These are phyloP conservation scores for Oenanthe oenanthe DNA, from an alignment of 2,113 vertebrate species.

Conservation along the genomic window DNA sequence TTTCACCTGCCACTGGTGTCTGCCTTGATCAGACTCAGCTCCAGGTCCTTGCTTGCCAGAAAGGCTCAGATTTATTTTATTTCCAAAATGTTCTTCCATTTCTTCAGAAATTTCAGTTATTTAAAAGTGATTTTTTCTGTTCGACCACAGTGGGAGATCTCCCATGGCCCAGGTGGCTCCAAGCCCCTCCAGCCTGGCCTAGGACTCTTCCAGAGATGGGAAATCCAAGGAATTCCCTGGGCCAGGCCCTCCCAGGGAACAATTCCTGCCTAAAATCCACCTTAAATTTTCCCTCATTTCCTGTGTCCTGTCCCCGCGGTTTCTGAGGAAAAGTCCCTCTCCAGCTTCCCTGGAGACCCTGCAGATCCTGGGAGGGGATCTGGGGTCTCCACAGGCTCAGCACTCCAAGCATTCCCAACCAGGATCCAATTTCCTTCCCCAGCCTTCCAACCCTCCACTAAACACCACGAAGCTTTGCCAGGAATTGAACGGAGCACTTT, in stretches of 20 bases:
- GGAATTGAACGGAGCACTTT: too few relatives aligned
- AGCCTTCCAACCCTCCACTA: too few relatives aligned
- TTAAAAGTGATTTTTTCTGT: accelerated
- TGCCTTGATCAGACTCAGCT: background rate
- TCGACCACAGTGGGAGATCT: accelerated
- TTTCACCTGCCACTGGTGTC: background rate
- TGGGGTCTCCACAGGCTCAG: background rate
- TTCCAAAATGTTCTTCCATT: background rate
- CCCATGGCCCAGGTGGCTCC: too few relatives aligned
- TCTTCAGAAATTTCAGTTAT: background rate
- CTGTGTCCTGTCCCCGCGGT: too few relatives aligned
- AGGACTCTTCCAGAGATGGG: background rate
- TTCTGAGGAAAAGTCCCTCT: background rate
- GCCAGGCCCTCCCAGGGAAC: background rate
- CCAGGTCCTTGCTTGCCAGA: background rate
- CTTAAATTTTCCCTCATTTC: too few relatives aligned
- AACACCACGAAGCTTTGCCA: background rate
- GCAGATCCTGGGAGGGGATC: background rate
- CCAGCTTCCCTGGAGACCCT: background rate
- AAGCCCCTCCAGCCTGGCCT: background rate
- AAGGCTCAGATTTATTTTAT: background rate
- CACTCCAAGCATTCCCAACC: background rate
- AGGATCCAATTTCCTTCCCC: background rate
- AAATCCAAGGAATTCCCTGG: background rate
- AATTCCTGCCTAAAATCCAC: background rate